Evolutionary conservation across 1,140 invertebrate species (phyloP).

Genomic region (Eupristina koningsbergeri): DNA sequence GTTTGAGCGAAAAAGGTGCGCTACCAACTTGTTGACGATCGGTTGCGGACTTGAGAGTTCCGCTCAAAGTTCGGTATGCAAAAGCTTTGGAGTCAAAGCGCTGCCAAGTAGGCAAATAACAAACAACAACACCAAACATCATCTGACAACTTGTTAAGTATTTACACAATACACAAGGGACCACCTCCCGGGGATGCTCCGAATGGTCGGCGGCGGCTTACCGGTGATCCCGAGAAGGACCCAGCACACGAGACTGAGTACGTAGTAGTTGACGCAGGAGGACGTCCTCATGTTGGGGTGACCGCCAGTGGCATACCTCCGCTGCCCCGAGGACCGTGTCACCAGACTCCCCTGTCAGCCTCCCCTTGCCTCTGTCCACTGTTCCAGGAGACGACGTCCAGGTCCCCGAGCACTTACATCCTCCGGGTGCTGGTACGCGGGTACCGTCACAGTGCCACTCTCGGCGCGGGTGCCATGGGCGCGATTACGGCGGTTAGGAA

Average conservation of each 20-base stretch:
- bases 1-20: not conserved
- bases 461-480: not conserved
- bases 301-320: constrained; percentile 23
- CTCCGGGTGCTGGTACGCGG: too few species aligned
- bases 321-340: not conserved
- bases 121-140: not conserved
- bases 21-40: not conserved
- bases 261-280: constrained; percentile 72
- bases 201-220: constrained; percentile 56
- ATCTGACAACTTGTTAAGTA: not conserved
- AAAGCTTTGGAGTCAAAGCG: not conserved
- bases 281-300: constrained; percentile 68
- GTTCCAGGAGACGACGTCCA: too few species aligned
- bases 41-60: not conserved
- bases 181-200: not conserved
- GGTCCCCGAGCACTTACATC: not conserved
- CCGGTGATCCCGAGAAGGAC: constrained; percentile 71
- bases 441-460: not conserved
- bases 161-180: not conserved
- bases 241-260: constrained; percentile 72
- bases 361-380: not conserved
- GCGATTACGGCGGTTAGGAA: too few species aligned
- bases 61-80: not conserved
- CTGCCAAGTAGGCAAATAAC: not conserved
- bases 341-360: not conserved